These are phyloP conservation scores for Rana temporaria DNA, from an alignment of 2,113 vertebrate genomes.

Conservation along the genomic window DNA sequence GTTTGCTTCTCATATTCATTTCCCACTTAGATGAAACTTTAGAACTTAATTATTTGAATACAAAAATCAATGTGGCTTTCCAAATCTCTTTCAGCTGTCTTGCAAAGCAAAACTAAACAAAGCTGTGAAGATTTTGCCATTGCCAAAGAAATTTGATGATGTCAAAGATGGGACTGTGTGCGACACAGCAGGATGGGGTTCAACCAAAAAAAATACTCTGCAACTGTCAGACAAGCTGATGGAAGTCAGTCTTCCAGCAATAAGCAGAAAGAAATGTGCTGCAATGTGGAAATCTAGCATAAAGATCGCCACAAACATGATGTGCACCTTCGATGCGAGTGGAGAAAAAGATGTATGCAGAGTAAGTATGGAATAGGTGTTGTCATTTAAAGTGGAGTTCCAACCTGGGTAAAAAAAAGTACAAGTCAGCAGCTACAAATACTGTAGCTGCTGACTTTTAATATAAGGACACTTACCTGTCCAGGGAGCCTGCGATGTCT, in stretches of 20 bases:
- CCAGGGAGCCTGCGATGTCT: too few relatives aligned
- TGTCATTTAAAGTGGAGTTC: too few relatives aligned
- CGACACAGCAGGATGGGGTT: slow-evolving; percentile 72
- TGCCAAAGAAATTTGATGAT: slow-evolving; percentile 61
- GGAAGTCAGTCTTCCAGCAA: slow-evolving; percentile 72
- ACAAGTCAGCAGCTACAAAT: too few relatives aligned
- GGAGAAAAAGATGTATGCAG: slow-evolving; percentile 63
- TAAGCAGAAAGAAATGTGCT: slow-evolving; percentile 69
- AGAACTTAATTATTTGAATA: too few relatives aligned
- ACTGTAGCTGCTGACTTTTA: too few relatives aligned
- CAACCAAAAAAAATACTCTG: fast-evolving
- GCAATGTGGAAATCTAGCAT: slow-evolving; percentile 58
- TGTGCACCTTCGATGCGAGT: slow-evolving; percentile 65
- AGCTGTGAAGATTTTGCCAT: slow-evolving; percentile 56
- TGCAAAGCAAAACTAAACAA: slow-evolving; percentile 60
- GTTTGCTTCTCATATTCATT: too few relatives aligned
- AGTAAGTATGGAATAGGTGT: slow-evolving; percentile 65
- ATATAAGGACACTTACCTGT: too few relatives aligned
- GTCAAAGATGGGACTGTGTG: slow-evolving; percentile 63
- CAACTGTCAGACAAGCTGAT: fast-evolving
- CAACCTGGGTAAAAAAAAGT: too few relatives aligned
- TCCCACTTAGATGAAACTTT: too few relatives aligned
- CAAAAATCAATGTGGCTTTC: too few relatives aligned
- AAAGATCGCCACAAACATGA: slow-evolving; percentile 66
- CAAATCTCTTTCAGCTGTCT: slow-evolving; percentile 61